Conservation (phyloP, 2,113 vertebrate genomes). For the Porphyrio hochstetteri region DNA sequence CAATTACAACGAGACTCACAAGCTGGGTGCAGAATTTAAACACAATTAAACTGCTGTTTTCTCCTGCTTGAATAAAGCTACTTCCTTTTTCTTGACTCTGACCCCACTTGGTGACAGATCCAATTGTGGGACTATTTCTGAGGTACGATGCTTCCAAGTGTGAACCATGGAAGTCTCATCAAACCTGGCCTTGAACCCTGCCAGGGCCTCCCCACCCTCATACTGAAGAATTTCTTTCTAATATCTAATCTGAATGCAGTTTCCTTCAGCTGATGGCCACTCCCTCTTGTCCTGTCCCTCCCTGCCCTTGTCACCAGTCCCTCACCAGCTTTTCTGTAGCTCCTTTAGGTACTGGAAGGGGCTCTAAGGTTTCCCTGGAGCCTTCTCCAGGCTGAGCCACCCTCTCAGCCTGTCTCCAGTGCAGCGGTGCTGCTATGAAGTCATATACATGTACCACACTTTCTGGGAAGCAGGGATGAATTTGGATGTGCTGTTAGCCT, state of each 20-base stretch:
- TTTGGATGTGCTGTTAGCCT: background rate
- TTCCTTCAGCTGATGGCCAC: too few relatives aligned
- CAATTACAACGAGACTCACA: accelerated
- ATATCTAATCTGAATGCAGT: too few relatives aligned
- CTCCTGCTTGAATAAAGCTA: background rate
- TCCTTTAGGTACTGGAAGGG: too few relatives aligned
- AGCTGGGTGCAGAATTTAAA: background rate
- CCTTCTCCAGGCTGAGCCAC: too few relatives aligned
- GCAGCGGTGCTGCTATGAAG: background rate
- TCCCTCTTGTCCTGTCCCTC: too few relatives aligned
- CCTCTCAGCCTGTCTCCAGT: too few relatives aligned
- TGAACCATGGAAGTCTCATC: background rate
- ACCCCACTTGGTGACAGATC: background rate
- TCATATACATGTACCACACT: accelerated
- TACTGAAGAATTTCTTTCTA: too few relatives aligned
- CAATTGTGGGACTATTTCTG: background rate
- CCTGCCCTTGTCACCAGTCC: too few relatives aligned
- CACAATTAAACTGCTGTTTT: accelerated
- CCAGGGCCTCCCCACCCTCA: too few relatives aligned
- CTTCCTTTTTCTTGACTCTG: background rate
- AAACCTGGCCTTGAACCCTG: too few relatives aligned
- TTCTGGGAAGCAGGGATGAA: background rate
- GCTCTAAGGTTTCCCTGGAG: too few relatives aligned
- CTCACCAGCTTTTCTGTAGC: too few relatives aligned
- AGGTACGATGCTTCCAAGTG: background rate